phyloP scores from a whole-genome alignment of 2,888 invertebrate species.

The Julus scandinavius region DNA sequence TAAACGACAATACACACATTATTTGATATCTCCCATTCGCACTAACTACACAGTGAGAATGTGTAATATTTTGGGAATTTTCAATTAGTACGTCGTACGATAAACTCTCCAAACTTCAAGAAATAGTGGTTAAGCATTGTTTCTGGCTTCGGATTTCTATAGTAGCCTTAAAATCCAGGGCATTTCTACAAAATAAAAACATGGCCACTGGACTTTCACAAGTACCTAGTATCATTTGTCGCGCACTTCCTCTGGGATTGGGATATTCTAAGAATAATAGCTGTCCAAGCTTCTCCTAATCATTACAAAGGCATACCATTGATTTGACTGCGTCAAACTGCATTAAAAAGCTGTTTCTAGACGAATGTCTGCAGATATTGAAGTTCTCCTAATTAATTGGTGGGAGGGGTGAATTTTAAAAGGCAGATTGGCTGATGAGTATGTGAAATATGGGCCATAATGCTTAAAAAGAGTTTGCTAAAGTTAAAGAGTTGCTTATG shows the following conservation, averaged over 20 bases:
- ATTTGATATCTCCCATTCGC: background rate
- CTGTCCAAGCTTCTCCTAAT: background rate
- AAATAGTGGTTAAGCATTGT: conserved; percentile 23
- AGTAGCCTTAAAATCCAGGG: background rate
- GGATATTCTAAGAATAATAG: background rate
- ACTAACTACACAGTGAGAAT: background rate
- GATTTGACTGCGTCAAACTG: background rate
- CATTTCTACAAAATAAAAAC: background rate
- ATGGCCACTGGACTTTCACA: background rate
- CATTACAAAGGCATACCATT: background rate
- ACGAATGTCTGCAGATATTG: background rate
- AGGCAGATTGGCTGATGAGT: conserved; percentile 39
- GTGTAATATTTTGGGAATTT: background rate
- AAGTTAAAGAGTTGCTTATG: background rate
- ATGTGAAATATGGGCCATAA: background rate
- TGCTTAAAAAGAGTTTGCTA: conserved; percentile 4
- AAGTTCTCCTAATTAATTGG: background rate
- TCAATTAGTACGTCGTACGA: background rate
- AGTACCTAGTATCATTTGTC: background rate
- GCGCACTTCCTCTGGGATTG: background rate
- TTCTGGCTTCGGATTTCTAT: background rate
- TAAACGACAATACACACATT: background rate
- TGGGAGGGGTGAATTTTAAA: background rate
- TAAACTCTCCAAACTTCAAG: conserved; percentile 1
- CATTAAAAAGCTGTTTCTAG: conserved; percentile 7